These are phyloP conservation scores for Poicephalus gulielmi DNA, from an alignment of 2,113 vertebrate species.

Conservation along the genomic window DNA sequence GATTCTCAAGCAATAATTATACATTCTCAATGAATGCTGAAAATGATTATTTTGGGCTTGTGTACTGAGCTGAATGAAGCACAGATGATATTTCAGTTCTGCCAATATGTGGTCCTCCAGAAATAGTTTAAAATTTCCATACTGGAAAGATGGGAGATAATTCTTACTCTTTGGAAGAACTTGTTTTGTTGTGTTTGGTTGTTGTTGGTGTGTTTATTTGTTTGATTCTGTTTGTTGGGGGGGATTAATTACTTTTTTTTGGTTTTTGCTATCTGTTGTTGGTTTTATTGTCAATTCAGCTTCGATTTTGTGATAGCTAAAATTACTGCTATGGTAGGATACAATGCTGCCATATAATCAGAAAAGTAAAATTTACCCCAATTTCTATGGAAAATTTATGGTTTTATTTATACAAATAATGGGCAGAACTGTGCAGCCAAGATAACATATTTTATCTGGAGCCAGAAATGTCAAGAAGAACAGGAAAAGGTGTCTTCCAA, in stretches of 20 bases:
- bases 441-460: not conserved
- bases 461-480: not conserved
- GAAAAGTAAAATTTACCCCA: not conserved
- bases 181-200: not conserved
- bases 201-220: not conserved
- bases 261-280: not conserved
- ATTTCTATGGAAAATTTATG: not conserved
- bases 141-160: not conserved
- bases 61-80: not conserved
- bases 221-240: rapidly evolving
- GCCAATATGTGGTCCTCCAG: not conserved
- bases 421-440: not conserved
- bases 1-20: not conserved
- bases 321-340: not conserved
- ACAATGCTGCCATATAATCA: not conserved
- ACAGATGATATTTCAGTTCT: not conserved
- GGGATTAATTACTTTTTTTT: not conserved
- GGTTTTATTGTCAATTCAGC: not conserved
- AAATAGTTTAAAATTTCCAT: not conserved
- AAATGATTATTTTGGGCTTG: not conserved
- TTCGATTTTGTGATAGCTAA: not conserved
- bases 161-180: not conserved
- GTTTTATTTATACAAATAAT: not conserved
- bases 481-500: not conserved
- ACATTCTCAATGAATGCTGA: not conserved